Conservation (phyloP, 2,888 invertebrate species). For the Eumacrocentrus americanus region DNA sequence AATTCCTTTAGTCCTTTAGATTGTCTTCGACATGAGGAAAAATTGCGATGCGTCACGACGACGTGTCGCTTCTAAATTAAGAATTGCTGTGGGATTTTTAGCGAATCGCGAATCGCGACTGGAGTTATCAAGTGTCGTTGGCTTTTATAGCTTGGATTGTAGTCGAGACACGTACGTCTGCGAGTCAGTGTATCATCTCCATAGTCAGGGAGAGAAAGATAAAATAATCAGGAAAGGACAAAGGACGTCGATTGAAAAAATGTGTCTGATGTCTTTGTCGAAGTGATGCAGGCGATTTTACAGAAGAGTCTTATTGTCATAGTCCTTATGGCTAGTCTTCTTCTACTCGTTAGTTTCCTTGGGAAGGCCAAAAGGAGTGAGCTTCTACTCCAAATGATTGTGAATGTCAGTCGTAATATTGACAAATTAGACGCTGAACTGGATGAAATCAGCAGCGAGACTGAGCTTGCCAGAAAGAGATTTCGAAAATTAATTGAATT, state of each 20-base stretch:
- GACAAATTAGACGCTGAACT: conserved; percentile 39
- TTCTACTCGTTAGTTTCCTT: conserved; percentile 16
- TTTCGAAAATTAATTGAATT: conserved; percentile 34
- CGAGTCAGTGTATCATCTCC: too few relatives aligned
- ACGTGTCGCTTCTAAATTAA: conserved; percentile 1
- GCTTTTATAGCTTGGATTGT: neutral
- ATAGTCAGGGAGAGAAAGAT: neutral
- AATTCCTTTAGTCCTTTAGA: neutral
- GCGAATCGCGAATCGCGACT: neutral
- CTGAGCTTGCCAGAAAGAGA: conserved; percentile 34
- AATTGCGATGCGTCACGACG: neutral
- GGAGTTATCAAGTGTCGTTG: neutral
- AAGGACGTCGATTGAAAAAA: neutral
- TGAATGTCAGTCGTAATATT: conserved; percentile 40
- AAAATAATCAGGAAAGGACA: neutral
- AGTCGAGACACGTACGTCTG: neutral
- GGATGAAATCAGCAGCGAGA: conserved; percentile 35
- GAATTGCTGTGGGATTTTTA: neutral
- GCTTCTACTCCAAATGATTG: conserved; percentile 39
- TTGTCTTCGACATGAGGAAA: conserved; percentile 1
- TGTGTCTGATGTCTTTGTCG: neutral
- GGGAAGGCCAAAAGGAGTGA: conserved; percentile 30
- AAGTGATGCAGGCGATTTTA: conserved; percentile 13
- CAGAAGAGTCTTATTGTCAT: conserved; percentile 19
- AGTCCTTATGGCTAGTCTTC: conserved; percentile 6